Percentiles rank a stretch among this genome's conserved stretches.
phyloP scores from a whole-genome alignment of 2,888 invertebrate genomes.

The Cheilosia variabilis region DNA sequence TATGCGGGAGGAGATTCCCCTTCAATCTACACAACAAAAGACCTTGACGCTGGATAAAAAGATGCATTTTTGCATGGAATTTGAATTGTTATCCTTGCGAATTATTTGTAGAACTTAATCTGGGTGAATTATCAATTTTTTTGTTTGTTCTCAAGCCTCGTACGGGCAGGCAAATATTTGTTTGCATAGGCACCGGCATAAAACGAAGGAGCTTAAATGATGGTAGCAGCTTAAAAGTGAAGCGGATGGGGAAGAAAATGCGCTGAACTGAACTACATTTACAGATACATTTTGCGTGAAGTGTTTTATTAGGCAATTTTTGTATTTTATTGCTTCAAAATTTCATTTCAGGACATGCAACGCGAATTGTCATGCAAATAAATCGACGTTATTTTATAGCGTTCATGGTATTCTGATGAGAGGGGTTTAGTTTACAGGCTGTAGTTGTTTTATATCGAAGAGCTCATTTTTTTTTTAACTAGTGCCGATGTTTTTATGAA shows the following conservation, averaged over 20 bases:
- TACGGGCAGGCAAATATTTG: neutral
- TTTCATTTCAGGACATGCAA: neutral
- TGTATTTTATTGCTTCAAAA: neutral
- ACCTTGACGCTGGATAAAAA: slow-evolving; percentile 55
- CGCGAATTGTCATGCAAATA: neutral
- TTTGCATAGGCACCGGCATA: slow-evolving; percentile 15
- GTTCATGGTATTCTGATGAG: neutral
- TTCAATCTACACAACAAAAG: slow-evolving; percentile 5
- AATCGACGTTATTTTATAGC: neutral
- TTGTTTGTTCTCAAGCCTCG: neutral
- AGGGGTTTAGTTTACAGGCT: no score
- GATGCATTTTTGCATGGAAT: slow-evolving; percentile 58
- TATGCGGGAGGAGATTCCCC: slow-evolving; percentile 27
- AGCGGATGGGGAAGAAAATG: neutral
- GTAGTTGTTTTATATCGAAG: no score
- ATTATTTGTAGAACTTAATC: slow-evolving; percentile 49
- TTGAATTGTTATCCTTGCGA: slow-evolving; percentile 52
- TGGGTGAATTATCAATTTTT: slow-evolving; percentile 8
- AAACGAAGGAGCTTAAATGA: neutral
- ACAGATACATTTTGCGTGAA: neutral
- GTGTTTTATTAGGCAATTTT: neutral
- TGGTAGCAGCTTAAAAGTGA: neutral
- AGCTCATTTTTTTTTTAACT: no score
- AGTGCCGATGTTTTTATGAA: no score
- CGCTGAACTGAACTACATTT: neutral